A percentile compares a stretch with the other conserved stretches of the same genome.
phyloP scores from a whole-genome alignment of 2,797 vertebrate species.

The Gila robusta region DNA sequence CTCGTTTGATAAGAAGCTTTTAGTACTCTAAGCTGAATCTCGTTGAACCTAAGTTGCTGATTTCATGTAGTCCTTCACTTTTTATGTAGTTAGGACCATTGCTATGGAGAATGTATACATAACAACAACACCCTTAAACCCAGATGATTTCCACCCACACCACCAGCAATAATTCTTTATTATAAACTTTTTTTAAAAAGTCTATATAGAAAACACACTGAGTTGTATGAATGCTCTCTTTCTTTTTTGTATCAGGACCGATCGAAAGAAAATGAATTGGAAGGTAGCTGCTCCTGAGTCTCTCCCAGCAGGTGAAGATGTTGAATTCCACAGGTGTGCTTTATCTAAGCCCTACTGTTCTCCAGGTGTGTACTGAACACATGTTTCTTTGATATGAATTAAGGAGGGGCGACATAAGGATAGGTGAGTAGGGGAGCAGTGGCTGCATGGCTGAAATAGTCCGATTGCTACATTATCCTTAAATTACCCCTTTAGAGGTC shows the following conservation, averaged over 20 bases:
- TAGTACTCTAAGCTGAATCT: not conserved
- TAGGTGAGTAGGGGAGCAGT: constrained; percentile 22
- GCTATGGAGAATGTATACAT: not conserved
- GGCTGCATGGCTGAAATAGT: constrained; percentile 15
- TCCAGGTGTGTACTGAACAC: constrained; percentile 63
- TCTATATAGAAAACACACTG: not conserved
- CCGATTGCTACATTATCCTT: constrained; percentile 4
- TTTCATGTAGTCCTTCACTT: not conserved
- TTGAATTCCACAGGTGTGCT: constrained; percentile 59
- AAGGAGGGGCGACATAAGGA: constrained; percentile 51
- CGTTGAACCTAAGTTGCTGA: not conserved
- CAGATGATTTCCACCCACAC: constrained; percentile 17
- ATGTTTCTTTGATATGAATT: constrained; percentile 54
- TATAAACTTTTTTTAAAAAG: not conserved
- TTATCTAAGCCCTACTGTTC: constrained; percentile 52
- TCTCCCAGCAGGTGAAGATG: constrained; percentile 46
- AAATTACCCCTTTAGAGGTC: constrained; percentile 31
- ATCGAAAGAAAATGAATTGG: not conserved
- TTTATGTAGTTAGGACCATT: not conserved
- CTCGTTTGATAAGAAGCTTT: constrained; percentile 23
- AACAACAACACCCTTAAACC: constrained; percentile 4
- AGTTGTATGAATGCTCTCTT: not conserved
- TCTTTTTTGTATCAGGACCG: not conserved
- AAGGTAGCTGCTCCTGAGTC: constrained; percentile 23
- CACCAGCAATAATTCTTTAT: not conserved